Base-by-base conservation (phyloP, 2,797 vertebrate genomes). In the Naso thynnoides region DNA sequence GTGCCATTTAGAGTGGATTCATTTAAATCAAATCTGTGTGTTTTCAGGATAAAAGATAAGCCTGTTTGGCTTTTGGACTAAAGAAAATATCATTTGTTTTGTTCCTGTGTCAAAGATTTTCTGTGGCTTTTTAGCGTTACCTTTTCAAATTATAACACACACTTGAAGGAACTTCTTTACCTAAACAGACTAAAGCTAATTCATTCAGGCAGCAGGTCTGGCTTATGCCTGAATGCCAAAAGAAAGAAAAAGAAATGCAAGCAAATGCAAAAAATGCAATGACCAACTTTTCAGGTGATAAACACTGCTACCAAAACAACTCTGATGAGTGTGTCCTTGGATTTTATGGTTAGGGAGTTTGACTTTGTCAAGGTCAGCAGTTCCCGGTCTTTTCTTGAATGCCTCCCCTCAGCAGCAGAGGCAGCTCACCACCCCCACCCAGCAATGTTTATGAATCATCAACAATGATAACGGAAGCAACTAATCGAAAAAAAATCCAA, bases 1-100 rank as follows among this genome's bases (percentile, higher is more conserved):
- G 48, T 23, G 68, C 52, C 41, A 64, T 48, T 62, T 36, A 48
- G 31, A 83, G 54, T 6, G 0, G 29, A 71, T 71, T 76, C 50
- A 58, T 73, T 74, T 78, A 29, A 67, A 76, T 76, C 68, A 73
- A 50, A 70, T 64, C 50, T 54, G n/a, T 4, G 8, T 15, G 41
- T 69, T 75, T 77, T 54, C 41, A 47, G 31, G 55, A 52, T 73
- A 57, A 69, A 67, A 47, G 27, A 8, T 41, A 26, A 60, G 60
- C 8, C 49, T 66, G 45, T 60, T 53, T 59, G 44, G 42, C 18
- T 23, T 64, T 73, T 63, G 13, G 16, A 59, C 44, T 26, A 21
- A 56, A 21, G 31, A 54, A 81, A 79, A 73, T 53, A 29, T 14
- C 4, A 42, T n/a, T 64, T 45, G 21, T 27, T 39, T 48, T 59